phyloP scores from a whole-genome alignment of 2,797 vertebrate genomes.

The Myotis vivesi region DNA sequence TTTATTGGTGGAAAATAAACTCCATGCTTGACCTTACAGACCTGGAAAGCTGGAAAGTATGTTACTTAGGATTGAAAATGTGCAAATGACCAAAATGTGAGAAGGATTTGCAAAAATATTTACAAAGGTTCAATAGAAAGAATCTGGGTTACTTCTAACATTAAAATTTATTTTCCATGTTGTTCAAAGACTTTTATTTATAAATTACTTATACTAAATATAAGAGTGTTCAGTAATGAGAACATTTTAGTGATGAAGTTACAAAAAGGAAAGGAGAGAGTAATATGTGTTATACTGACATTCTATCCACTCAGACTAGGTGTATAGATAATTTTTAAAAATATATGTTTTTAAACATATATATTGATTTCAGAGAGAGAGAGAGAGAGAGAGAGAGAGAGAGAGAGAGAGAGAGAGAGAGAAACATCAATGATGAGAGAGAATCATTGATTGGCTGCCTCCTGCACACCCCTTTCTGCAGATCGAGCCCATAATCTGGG shows the following conservation, averaged over 20 bases:
- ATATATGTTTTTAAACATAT: too few species aligned
- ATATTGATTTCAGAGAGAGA: too few species aligned
- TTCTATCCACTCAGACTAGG: background rate
- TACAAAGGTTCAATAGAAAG: background rate
- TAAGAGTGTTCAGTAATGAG: background rate
- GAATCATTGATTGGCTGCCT: too few species aligned
- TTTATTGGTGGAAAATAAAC: background rate
- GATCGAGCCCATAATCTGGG: too few species aligned
- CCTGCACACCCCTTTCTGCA: too few species aligned
- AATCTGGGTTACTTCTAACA: background rate
- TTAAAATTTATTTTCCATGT: background rate
- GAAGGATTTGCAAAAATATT: background rate
- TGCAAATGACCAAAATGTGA: background rate
- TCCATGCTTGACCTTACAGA: background rate
- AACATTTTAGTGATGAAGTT: background rate
- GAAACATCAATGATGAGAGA: too few species aligned
- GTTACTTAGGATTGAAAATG: fast-evolving
- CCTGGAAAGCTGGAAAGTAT: fast-evolving
- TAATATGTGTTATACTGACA: background rate
- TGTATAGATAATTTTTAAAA: background rate
- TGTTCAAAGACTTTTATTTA: background rate
- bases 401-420: too few species aligned
- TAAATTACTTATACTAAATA: background rate
- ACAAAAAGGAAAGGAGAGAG: background rate
- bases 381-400: too few species aligned